Base-by-base conservation (phyloP, 1,140 invertebrate species). In the Dendroctonus ponderosae region DNA sequence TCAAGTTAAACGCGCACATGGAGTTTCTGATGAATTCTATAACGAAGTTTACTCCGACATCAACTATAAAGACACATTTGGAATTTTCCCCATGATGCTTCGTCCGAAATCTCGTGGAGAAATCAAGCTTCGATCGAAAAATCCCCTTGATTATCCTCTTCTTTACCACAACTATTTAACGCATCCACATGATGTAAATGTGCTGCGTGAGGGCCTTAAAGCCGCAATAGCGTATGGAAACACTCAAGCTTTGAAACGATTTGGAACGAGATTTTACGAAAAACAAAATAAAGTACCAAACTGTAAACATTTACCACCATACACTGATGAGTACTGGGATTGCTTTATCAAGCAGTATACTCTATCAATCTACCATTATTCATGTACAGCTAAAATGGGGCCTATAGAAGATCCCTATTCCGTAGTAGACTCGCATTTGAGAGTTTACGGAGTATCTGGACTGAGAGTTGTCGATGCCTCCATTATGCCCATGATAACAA, bases 81-180 rank as follows among this genome's bases (percentile, higher is more conserved):
- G 89, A 0, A 83, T 92, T 0, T 91, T 92, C 67, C 91, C 92
- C 0, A 93, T 93, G 89, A 90, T 94, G 82, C 75, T 96, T 50
- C 81, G 94, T 0, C 93, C 94, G 0, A 90, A 91, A 72, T 93
- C 92, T 46, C 79, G 85, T n/a, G 94, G 94, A 0, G 85, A 84
- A 65, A 85, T 97, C 0, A 87, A 86, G 70, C 76, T 97, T 0
- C 82, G 82, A 54, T 88, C 86, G 0, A 90, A 86, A 41, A 89
- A 98, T 80, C 94, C 95, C 0, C 79, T 91, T 5, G 85, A 91
- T 5, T 90, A 94, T 78, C 96, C 96, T 0, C 77, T 94, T 5
- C 84, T 98, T 60, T 90, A 92, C 71, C 93, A 96, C 70, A 96
- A 95, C 74, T 96, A 96, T 74, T 79, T 96, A 40, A 91, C 90